Base-by-base conservation (phyloP, 2,888 invertebrate species). In the Acanthosoma haemorrhoidale region DNA sequence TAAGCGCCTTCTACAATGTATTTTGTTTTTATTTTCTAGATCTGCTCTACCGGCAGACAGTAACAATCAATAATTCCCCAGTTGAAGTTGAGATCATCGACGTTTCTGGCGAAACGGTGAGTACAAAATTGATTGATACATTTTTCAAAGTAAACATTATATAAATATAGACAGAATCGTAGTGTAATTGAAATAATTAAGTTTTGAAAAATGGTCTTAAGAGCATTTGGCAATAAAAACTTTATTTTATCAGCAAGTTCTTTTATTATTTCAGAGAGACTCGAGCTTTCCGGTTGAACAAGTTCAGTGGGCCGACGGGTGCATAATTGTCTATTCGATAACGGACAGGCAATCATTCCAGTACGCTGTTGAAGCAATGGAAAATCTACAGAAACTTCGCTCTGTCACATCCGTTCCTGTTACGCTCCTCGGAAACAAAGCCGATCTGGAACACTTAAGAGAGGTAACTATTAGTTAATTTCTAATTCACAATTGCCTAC, bases 11-110 rank as follows among this genome's bases (percentile, higher is more conserved):
- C 21, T 25, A 51, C n/a, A 51, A 39, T 64, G 4, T 2, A 41
- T 5, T 57, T 43, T 69, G 67, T 73, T 76, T 75, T 77, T 77
- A 76, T 78, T 75, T 85, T 84, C 61, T 86, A 88, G 91, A 91
- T 84, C 83, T 90, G 71, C 82, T 90, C 61, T 91, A 91, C 80
- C 84, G 86, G 78, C 90, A 90, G 80, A 88, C 87, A 16, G 84
- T 91, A 73, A 86, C 86, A 32, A 85, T 89, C 75, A 89, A 89
- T 79, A 88, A 88, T 76, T 84, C 86, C 59, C 84, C 87, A 25
- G 82, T 90, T 73, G 89, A 90, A 79, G 85, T 91, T 72, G 90
- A 91, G 81, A 89, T 91, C 73, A 88, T 90, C 73, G 91, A 91
- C 80, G 88, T 90, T 68, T 89, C 89, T 75, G 88, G 88, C 74